Conservation (phyloP, 2,888 invertebrate genomes). For the Conus canariensis region DNA sequence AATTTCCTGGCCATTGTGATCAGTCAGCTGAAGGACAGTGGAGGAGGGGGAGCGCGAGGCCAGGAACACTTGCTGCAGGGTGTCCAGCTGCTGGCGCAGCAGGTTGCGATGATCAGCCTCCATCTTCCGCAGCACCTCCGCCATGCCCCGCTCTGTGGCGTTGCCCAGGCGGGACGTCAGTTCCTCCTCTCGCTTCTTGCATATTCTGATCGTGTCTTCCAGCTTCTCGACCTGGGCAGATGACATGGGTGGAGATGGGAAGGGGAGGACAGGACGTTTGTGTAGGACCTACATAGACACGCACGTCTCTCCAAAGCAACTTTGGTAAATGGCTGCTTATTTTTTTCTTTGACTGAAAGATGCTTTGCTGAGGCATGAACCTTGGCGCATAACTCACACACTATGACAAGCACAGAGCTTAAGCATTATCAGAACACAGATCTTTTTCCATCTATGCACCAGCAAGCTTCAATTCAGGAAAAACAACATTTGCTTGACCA, state of each 20-base stretch:
- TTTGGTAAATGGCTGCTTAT: too few species aligned
- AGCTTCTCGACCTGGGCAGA: slow-evolving; percentile 56
- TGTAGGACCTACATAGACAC: too few species aligned
- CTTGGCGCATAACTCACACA: too few species aligned
- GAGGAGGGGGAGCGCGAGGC: slow-evolving; percentile 28
- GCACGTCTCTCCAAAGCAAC: too few species aligned
- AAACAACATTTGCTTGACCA: too few species aligned
- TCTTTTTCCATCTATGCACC: too few species aligned
- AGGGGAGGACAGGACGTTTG: not conserved
- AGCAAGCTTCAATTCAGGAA: too few species aligned
- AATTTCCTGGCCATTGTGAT: slow-evolving; percentile 32
- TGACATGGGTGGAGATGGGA: not conserved
- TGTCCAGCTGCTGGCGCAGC: slow-evolving; percentile 61
- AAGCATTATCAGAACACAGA: too few species aligned
- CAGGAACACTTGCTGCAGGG: slow-evolving; percentile 52
- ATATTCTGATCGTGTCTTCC: slow-evolving; percentile 53
- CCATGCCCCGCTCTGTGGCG: slow-evolving; percentile 27
- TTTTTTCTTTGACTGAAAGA: too few species aligned
- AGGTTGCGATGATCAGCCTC: slow-evolving; percentile 64
- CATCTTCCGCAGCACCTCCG: slow-evolving; percentile 54
- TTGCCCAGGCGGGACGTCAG: slow-evolving; percentile 41
- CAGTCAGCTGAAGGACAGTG: slow-evolving; percentile 37
- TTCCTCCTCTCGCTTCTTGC: slow-evolving; percentile 63
- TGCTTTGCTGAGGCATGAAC: too few species aligned
- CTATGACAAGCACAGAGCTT: too few species aligned